Percentiles rank a stretch among this genome's conserved stretches.
Conservation (phyloP, 2,888 invertebrate genomes). For the Agrilus biguttatus region DNA sequence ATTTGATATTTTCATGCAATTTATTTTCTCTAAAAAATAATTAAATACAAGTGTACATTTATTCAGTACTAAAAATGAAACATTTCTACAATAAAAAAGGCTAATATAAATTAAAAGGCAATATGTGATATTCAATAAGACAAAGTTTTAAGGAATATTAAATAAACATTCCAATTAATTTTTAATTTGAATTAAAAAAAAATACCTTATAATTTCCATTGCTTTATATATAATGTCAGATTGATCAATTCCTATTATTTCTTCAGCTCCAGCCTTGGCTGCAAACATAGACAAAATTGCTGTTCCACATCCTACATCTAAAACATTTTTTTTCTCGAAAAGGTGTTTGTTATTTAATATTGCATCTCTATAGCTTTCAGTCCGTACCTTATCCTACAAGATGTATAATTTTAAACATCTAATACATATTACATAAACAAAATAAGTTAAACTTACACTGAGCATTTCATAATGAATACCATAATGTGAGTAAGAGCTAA, state of each 20-base stretch:
- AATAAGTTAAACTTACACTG: constrained; percentile 37
- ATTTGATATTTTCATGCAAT: constrained; percentile 49
- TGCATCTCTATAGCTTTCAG: constrained; percentile 75
- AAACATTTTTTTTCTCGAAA: constrained; percentile 62
- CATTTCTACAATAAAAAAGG: too few species aligned
- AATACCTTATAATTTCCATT: constrained; percentile 78
- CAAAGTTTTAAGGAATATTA: too few species aligned
- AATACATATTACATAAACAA: neutral
- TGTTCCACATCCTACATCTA: constrained; percentile 97
- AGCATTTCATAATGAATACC: constrained; percentile 92
- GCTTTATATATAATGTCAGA: constrained; percentile 93
- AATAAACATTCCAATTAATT: too few species aligned
- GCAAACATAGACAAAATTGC: constrained; percentile 97
- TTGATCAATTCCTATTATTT: constrained; percentile 87
- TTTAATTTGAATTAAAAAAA: too few species aligned
- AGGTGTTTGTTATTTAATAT: constrained; percentile 57
- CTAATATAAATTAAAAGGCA: too few species aligned
- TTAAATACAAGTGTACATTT: neutral
- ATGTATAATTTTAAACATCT: constrained; percentile 3
- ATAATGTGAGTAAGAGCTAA: constrained; percentile 77
- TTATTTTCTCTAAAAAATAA: constrained; percentile 25
- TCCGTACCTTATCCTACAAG: constrained; percentile 62
- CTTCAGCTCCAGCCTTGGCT: constrained; percentile 81
- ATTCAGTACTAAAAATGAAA: too few species aligned
- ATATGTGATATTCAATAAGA: too few species aligned